Evolutionary conservation across 2,888 invertebrate genomes (phyloP).

Genomic region (Cremastinae sp.): DNA sequence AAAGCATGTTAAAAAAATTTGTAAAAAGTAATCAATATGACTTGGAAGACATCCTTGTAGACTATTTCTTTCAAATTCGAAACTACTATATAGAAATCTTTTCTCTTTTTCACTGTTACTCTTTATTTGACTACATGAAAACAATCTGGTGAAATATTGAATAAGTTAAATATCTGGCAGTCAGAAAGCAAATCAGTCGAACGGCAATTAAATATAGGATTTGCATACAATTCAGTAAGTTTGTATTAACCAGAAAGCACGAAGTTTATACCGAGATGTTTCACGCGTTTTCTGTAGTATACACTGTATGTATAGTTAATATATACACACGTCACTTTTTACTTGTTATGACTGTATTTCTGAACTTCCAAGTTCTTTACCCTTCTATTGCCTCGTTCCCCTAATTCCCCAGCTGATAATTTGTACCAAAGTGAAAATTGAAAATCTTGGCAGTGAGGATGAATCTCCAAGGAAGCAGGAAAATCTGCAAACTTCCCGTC

Average conservation of each 20-base stretch:
- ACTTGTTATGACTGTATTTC: slow-evolving; percentile 5
- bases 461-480: slow-evolving; percentile 34
- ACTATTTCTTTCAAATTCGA: too few relatives aligned
- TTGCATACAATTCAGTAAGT: slow-evolving; percentile 49
- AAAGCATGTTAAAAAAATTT: too few relatives aligned
- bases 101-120: slow-evolving; percentile 9
- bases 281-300: slow-evolving; percentile 28
- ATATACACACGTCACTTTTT: neutral
- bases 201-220: slow-evolving; percentile 35
- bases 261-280: slow-evolving; percentile 51
- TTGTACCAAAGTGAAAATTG: slow-evolving; percentile 49
- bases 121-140: slow-evolving; percentile 29
- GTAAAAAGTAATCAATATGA: too few relatives aligned
- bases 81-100: too few relatives aligned
- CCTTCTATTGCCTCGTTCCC: slow-evolving; percentile 25
- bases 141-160: slow-evolving; percentile 39
- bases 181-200: slow-evolving; percentile 55
- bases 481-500: neutral
- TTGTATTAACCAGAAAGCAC: slow-evolving; percentile 31
- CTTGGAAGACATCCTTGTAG: too few relatives aligned
- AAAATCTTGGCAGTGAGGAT: slow-evolving; percentile 25
- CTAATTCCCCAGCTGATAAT: slow-evolving; percentile 47
- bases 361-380: slow-evolving; percentile 21
- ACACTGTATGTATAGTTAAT: neutral
- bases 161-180: slow-evolving; percentile 44